phyloP scores from a whole-genome alignment of 2,888 invertebrate genomes.

The Drosophila buzzatii region DNA sequence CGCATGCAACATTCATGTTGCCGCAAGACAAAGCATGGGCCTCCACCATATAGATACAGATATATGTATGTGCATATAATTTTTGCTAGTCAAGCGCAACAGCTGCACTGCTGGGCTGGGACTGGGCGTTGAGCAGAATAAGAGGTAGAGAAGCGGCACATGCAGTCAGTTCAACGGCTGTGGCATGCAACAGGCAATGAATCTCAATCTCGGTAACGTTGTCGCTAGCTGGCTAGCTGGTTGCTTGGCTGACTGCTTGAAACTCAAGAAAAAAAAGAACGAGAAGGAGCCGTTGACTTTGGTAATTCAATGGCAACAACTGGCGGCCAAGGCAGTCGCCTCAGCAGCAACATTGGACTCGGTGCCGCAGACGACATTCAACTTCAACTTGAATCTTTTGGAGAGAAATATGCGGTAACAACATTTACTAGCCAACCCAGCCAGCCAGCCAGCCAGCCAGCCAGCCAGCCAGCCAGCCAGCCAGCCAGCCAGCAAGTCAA shows the following conservation, averaged over 20 bases:
- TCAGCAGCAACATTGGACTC: conserved; percentile 26
- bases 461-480: too few relatives aligned
- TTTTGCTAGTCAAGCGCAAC: conserved; percentile 64
- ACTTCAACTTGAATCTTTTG: conserved; percentile 69
- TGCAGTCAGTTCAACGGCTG: conserved; percentile 72
- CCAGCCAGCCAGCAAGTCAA: conserved; percentile 39
- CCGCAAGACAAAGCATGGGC: conserved; percentile 44
- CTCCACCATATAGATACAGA: conserved; percentile 21
- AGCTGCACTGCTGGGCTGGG: conserved; percentile 24
- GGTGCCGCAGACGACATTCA: conserved; percentile 67
- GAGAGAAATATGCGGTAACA: conserved; percentile 76
- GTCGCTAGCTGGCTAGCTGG: conserved; percentile 41
- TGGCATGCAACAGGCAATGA: conserved; percentile 79
- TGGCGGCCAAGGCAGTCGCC: conserved; percentile 34
- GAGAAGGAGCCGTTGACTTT: conserved; percentile 71
- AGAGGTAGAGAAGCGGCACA: conserved; percentile 17
- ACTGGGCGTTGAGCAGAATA: too few relatives aligned
- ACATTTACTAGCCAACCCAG: conserved; percentile 64
- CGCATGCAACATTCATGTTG: conserved; percentile 56
- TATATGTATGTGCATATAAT: conserved; percentile 57
- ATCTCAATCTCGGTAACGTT: conserved; percentile 73
- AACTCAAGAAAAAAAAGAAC: conserved; percentile 15
- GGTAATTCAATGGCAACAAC: conserved; percentile 76
- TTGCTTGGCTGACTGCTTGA: conserved; percentile 16
- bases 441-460: conserved; percentile 35